phyloP scores from a whole-genome alignment of 2,797 vertebrate genomes.

The Oryzias sinensis region DNA sequence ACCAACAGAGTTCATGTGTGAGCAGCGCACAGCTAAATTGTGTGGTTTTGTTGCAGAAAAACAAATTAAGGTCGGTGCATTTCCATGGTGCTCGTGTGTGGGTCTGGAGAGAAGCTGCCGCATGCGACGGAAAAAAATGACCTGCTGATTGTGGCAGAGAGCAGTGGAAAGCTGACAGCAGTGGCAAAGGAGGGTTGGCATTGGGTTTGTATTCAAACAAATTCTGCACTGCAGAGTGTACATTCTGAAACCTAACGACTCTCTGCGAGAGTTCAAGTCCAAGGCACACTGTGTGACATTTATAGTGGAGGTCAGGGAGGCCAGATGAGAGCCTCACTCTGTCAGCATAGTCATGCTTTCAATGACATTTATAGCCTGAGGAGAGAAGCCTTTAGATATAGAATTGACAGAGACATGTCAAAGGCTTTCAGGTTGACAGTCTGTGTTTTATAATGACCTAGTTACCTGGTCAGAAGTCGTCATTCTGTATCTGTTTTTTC shows the following conservation, averaged over 20 bases:
- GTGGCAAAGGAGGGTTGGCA: not conserved
- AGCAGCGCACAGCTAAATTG: slow-evolving; percentile 19
- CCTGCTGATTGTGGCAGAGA: slow-evolving; percentile 17
- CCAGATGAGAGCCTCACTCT: not conserved
- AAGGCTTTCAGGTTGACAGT: not conserved
- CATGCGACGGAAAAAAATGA: slow-evolving; percentile 12
- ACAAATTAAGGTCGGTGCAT: slow-evolving; percentile 17
- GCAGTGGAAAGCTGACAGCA: not conserved
- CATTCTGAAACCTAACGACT: not conserved
- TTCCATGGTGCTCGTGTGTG: slow-evolving; percentile 10
- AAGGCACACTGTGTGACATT: not conserved
- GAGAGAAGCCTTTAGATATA: slow-evolving; percentile 1
- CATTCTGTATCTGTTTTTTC: too few species aligned
- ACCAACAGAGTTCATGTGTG: slow-evolving; percentile 3
- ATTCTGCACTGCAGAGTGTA: not conserved
- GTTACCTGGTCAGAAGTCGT: not conserved
- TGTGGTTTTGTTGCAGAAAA: slow-evolving; percentile 15
- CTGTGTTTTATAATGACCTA: not conserved
- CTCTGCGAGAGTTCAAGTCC: not conserved
- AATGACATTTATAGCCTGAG: slow-evolving; percentile 10
- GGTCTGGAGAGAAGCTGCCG: slow-evolving; percentile 6
- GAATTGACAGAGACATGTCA: slow-evolving; percentile 1
- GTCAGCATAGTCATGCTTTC: not conserved
- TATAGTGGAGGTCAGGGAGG: not conserved
- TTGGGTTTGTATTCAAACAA: slow-evolving; percentile 5